phyloP scores from a whole-genome alignment of 2,113 vertebrate species.

The Pelmatolapia mariae region DNA sequence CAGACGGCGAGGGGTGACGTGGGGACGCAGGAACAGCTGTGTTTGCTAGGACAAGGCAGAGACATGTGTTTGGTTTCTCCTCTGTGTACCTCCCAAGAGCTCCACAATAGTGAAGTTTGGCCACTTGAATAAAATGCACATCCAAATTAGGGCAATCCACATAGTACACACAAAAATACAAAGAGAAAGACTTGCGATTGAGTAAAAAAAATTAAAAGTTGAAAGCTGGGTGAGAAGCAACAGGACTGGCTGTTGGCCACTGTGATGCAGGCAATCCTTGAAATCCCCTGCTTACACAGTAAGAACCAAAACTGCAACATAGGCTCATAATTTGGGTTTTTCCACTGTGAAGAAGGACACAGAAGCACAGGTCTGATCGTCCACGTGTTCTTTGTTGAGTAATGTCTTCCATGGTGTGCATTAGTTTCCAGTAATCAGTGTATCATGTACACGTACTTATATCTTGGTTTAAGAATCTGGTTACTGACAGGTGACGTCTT shows the following conservation, averaged over 20 bases:
- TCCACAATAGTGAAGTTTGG: slow-evolving; percentile 7
- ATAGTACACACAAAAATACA: neutral
- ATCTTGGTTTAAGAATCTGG: neutral
- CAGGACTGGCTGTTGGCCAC: neutral
- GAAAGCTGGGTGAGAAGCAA: neutral
- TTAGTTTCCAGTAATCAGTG: neutral
- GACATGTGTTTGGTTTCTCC: slow-evolving; percentile 23
- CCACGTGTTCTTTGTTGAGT: neutral
- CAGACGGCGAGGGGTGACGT: slow-evolving; percentile 24
- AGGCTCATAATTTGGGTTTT: slow-evolving; percentile 33
- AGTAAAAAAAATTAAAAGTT: neutral
- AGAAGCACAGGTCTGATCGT: neutral
- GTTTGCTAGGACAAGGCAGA: slow-evolving; percentile 51
- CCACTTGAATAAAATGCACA: neutral
- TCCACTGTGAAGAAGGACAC: slow-evolving; percentile 35
- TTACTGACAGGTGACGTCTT: neutral
- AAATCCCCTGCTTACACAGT: slow-evolving; percentile 43
- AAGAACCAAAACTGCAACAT: slow-evolving; percentile 20
- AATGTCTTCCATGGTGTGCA: neutral
- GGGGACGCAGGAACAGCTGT: slow-evolving; percentile 54
- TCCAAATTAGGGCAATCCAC: neutral
- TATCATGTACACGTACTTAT: neutral
- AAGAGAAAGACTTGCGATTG: neutral
- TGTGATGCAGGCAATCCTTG: neutral
- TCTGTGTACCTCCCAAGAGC: neutral